Evolutionary conservation across 2,113 vertebrate genomes (phyloP).

Genomic region (Chaenocephalus aceratus): DNA sequence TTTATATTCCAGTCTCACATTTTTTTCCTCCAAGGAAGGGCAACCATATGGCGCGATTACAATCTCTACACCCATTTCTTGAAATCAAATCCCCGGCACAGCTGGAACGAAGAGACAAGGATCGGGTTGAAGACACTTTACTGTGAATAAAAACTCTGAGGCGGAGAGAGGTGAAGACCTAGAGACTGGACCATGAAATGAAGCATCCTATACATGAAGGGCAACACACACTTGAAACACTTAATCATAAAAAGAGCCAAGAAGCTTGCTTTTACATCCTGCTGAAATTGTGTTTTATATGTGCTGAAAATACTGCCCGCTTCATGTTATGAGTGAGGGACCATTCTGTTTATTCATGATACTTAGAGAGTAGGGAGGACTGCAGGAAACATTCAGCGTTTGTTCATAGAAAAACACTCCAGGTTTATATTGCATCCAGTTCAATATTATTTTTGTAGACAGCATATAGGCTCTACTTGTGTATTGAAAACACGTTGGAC

Average conservation of each 20-base stretch:
- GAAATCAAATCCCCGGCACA: constrained; percentile 66
- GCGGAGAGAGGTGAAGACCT: constrained; percentile 28
- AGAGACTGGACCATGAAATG: constrained; percentile 37
- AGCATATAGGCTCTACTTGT: constrained; percentile 19
- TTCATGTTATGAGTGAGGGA: constrained; percentile 20
- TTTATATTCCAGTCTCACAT: constrained; percentile 37
- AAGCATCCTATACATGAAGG: constrained; percentile 53
- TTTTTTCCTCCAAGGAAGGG: constrained; percentile 45
- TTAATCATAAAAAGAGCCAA: constrained; percentile 14
- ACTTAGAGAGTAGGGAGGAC: constrained; percentile 10
- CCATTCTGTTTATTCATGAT: constrained; percentile 26
- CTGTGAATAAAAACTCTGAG: constrained; percentile 49
- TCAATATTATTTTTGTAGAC: constrained; percentile 71
- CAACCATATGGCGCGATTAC: constrained; percentile 69
- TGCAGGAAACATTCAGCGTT: constrained; percentile 46
- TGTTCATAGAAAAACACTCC: constrained; percentile 47
- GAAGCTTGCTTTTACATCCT: constrained; percentile 44
- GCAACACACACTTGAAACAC: constrained; percentile 40
- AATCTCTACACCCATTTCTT: constrained; percentile 83
- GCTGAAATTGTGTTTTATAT: constrained; percentile 61
- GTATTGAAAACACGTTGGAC: neutral
- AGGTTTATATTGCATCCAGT: constrained; percentile 56
- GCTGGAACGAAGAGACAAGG: constrained; percentile 72
- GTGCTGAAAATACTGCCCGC: constrained; percentile 40
- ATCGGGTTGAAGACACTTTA: constrained; percentile 78